A percentile compares a stretch with the other conserved stretches of the same genome.
phyloP scores from a whole-genome alignment of 2,113 vertebrate species.

The Phrynocephalus versicolor region DNA sequence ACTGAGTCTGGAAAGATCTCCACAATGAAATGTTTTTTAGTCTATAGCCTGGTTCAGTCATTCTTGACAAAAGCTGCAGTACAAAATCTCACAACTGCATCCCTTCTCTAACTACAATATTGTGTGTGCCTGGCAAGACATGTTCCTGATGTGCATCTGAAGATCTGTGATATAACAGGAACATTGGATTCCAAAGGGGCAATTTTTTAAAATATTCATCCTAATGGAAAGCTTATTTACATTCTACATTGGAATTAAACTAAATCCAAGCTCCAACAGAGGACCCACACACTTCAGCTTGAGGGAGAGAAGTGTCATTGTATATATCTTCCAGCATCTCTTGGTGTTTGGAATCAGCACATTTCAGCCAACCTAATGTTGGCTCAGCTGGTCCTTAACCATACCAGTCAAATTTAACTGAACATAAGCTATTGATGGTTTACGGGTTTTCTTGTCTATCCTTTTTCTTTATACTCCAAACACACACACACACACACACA shows the following conservation, averaged over 20 bases:
- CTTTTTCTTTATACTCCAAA: not conserved
- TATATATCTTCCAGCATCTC: too few relatives aligned
- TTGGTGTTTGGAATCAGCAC: too few relatives aligned
- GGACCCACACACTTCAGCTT: not conserved
- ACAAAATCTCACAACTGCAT: too few relatives aligned
- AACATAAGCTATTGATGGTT: too few relatives aligned
- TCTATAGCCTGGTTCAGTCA: not conserved
- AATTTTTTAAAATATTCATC: not conserved
- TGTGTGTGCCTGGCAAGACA: too few relatives aligned
- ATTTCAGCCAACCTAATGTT: too few relatives aligned
- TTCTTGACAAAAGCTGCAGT: not conserved
- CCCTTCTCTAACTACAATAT: too few relatives aligned
- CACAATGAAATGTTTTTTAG: not conserved
- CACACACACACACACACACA: not conserved
- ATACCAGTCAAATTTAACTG: too few relatives aligned
- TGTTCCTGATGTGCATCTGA: not conserved
- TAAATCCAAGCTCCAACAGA: not conserved
- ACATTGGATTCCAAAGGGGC: not conserved
- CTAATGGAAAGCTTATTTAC: not conserved
- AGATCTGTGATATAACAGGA: not conserved
- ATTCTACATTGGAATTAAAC: not conserved
- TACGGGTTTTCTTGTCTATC: not conserved
- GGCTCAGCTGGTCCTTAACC: too few relatives aligned
- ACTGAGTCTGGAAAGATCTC: not conserved
- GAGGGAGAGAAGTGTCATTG: too few relatives aligned